phyloP scores from a whole-genome alignment of 1,140 invertebrate species.

The Drosophila aff. region DNA sequence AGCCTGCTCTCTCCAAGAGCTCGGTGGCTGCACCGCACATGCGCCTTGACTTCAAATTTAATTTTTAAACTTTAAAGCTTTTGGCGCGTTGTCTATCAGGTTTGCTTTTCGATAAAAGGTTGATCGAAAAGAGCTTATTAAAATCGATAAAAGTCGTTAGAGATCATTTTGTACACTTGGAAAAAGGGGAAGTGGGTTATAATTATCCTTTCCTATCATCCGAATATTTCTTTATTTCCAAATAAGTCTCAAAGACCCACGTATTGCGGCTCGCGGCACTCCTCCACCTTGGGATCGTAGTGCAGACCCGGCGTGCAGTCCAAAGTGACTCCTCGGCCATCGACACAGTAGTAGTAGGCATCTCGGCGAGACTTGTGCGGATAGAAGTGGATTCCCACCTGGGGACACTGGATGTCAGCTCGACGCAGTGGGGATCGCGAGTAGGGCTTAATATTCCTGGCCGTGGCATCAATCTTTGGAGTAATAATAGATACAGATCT shows the following conservation, averaged over 20 bases:
- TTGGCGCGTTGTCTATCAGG: background rate
- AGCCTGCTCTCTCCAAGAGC: conserved; percentile 16
- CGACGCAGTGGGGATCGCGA: conserved; percentile 63
- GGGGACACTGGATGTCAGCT: conserved; percentile 71
- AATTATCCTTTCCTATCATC: background rate
- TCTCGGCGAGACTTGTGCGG: conserved; percentile 58
- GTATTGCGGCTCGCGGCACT: conserved; percentile 61
- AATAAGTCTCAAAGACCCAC: conserved; percentile 16
- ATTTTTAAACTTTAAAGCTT: conserved; percentile 2
- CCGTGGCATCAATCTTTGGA: conserved; percentile 36
- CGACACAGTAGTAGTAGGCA: conserved; percentile 74
- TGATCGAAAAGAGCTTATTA: background rate
- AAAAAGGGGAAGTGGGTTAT: background rate
- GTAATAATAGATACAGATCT: background rate
- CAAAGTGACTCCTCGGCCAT: conserved; percentile 67
- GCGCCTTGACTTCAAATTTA: conserved; percentile 24
- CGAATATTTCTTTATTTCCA: conserved; percentile 1
- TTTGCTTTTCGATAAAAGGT: background rate
- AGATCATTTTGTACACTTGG: background rate
- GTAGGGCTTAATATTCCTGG: conserved; percentile 66
- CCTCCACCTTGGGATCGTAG: conserved; percentile 56
- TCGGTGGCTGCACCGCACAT: conserved; percentile 56
- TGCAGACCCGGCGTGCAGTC: conserved; percentile 76
- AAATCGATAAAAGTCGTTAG: background rate
- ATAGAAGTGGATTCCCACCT: conserved; percentile 56